Base-by-base conservation (phyloP, 2,113 vertebrate species). In the Sinocyclocheilus grahami region DNA sequence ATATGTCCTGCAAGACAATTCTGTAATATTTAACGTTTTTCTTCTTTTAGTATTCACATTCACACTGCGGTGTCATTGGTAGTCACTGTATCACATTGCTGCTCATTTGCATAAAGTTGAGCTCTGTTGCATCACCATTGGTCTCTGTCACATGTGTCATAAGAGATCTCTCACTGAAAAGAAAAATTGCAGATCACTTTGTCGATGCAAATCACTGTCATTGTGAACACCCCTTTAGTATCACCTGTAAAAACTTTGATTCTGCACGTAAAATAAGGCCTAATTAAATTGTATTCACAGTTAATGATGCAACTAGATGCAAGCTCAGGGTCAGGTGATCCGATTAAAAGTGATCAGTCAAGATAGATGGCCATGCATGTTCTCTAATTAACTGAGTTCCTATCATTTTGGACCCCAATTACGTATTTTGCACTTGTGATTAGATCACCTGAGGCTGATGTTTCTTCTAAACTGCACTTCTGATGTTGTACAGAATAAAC, bases 91-190 rank as follows among this genome's bases (percentile, higher is more conserved):
- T 55, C 48, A 55, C 76, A 27, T 27, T 0, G 1, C 37, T 22
- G 30, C 75, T 20, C 51, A 58, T 18, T 58, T 78, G 51, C 76
- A 58, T 78, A n/a, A 78, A 78, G 76, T 78, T 78, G 76, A 78
- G 76, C 76, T 37, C 51, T 58, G 53, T 78, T 78, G 76, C 76
- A 58, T 78, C 76, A 78, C 48, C 14, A 22, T 18, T 14, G 12
- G 13, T 30, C 37, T 72, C 13, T 55, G 10, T 75, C 72, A 46
- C 14, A 18, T 8, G 14, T 55, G 76, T 53, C 53, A 33, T 9
- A 33, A 7, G 51, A 77, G 53, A 77, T 53, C 8, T 76, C 42
- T n/a, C 10, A 42, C 20, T 5, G 2, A 76, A 76, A 24, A 48
- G 6, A 51, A 48, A 76, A 6, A 24, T n/a, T 48, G 14, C 9